These are phyloP conservation scores for Nothobranchius furzeri DNA, from an alignment of 2,113 vertebrate species.

Conservation along the genomic window DNA sequence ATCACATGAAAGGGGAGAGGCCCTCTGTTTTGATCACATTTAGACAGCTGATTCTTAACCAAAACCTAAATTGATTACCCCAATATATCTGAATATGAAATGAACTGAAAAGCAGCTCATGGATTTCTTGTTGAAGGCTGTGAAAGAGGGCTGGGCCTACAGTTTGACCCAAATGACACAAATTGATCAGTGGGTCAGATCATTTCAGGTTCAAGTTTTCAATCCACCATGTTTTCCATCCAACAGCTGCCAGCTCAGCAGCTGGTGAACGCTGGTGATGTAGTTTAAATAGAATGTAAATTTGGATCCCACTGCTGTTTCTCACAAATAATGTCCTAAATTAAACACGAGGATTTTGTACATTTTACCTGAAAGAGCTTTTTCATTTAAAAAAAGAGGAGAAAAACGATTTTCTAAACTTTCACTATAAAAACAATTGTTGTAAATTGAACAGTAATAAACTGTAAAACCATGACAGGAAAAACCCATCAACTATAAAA, in stretches of 20 bases:
- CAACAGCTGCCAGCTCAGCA: conserved; percentile 46
- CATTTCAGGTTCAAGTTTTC: conserved; percentile 29
- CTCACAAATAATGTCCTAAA: not conserved
- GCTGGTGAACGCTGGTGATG: conserved; percentile 17
- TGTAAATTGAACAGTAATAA: too few species aligned
- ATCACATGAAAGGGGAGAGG: conserved; percentile 1
- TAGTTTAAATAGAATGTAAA: not conserved
- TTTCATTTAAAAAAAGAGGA: not conserved
- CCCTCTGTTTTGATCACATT: not conserved
- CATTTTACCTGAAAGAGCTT: not conserved
- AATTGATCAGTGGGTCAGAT: conserved; percentile 57
- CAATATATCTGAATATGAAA: conserved; percentile 35
- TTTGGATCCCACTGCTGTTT: not conserved
- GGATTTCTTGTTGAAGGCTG: not conserved
- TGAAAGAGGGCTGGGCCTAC: conserved; percentile 31
- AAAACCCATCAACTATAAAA: too few species aligned
- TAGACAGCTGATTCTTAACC: not conserved
- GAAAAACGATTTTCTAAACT: too few species aligned
- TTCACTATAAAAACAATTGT: too few species aligned
- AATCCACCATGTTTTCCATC: conserved; percentile 19
- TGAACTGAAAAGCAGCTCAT: conserved; percentile 19
- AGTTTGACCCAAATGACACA: conserved; percentile 27
- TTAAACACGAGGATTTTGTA: too few species aligned
- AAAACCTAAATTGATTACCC: conserved; percentile 15
- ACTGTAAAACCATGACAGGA: too few species aligned